Conservation (phyloP, 2,888 invertebrate genomes). For the Protonemura montana region DNA sequence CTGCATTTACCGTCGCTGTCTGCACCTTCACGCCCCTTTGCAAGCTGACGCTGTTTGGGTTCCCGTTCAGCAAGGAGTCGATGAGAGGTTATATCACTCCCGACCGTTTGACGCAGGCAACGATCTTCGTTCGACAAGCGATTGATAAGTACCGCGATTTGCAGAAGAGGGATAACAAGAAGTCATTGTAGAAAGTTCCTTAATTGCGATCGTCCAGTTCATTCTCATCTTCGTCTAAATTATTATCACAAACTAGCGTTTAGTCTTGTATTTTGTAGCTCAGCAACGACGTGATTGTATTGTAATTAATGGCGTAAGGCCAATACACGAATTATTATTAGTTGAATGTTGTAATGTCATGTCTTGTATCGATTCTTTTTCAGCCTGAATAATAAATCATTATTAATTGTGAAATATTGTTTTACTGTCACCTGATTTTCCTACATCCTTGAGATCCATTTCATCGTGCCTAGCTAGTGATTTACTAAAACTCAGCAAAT, state of each 20-base stretch:
- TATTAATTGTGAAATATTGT: neutral
- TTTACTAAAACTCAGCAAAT: no score
- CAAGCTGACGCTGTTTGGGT: constrained; percentile 44
- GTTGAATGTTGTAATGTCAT: neutral
- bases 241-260: neutral
- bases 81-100: constrained; percentile 43
- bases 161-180: constrained; percentile 39
- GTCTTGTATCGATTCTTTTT: neutral
- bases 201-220: neutral
- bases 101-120: constrained; percentile 42
- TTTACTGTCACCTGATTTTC: no score
- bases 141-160: constrained; percentile 45
- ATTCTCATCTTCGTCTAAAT: neutral
- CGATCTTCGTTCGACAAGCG: constrained; percentile 43
- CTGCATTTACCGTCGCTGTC: constrained; percentile 32
- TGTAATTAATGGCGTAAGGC: neutral
- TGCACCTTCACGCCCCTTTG: constrained; percentile 46
- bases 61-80: constrained; percentile 39
- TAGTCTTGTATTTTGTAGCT: neutral
- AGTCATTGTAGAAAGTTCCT: neutral
- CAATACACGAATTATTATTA: neutral
- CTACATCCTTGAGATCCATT: no score
- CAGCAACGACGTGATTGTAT: neutral
- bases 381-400: no score
- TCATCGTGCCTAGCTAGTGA: no score